Evolutionary conservation across 2,888 invertebrate genomes (phyloP), one percentile per base, ranked within the genome.

Genomic region (Horisme vitalbata): DNA sequence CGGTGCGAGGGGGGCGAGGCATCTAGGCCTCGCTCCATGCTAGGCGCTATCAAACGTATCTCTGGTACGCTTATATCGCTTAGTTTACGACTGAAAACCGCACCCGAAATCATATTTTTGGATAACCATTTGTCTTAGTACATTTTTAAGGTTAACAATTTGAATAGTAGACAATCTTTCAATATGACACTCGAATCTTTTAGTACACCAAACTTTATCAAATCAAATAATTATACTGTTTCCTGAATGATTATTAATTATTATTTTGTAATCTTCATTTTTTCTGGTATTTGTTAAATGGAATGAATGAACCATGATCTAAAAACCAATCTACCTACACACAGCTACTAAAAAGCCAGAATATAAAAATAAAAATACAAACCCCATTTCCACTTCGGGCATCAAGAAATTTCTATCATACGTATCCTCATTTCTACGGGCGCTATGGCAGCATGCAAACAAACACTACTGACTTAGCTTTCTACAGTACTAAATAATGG

Each of bases 31-130:
- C 94, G 92, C 90, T 95, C 95, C 91, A 94, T 90, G 83, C 95
- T 95, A 68, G 95, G 94, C 77, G 95, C 94, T 91, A 95, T 90
- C 72, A 95, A 94, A 74, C 95, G 94, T 76, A 95, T 95, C 91
- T 94, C 94, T 60, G 95, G 95, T 64, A 95, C 92, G 85, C 93
- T 92, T 92, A 94, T 91, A 80, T 93, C 91, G 91, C 93, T 93
- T 91, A 92, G 91, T 90, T 93, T 93, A 90, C 92, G 92, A 90
- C 92, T 93, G 90, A 66, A n/a, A 49, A 49, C 44, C 49, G 44
- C 52, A 51, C 30, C 20, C 23, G 32, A 23, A 14, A 30, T 24
- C 7, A 31, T 24, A 5, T 15, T 18, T 1, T 36, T 15, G 21
- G 10, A 26, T 26, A 36, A 15, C 10, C 9, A 18, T 5, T 18